Evolutionary conservation across 2,113 vertebrate genomes (phyloP), one percentile per base, ranked within the genome.

Genomic region (Romanogobio albipinnatus): DNA sequence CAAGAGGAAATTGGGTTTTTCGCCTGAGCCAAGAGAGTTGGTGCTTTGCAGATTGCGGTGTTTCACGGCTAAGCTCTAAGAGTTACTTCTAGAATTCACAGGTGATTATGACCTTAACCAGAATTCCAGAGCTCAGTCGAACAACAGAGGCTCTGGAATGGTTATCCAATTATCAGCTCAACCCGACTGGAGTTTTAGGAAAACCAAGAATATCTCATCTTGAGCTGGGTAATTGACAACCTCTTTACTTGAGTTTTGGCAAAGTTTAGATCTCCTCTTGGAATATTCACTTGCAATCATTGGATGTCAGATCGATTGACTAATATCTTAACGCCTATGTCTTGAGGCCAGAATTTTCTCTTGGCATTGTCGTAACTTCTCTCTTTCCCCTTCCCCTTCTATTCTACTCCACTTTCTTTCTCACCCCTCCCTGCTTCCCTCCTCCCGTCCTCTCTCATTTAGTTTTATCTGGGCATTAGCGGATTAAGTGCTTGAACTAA

Each of bases 401-500:
- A 73, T 49, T 11, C 70, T 73, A 73, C 70, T 24, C 58, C n/a
- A 49, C 71, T 8, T 36, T 43, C 22, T 17, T 49, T 51, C 78
- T 33, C 17, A 19, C 26, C 61, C 58, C 5, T 11, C 24, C 14
- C 61, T n/a, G 5, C 53, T 39, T 14, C 47, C 76, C 11, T 33
- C 74, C 43, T 19, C 71, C 36, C 39, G 6, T n/a, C 62, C 76
- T 14, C 76, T n/a, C 82, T 82, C 62, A 86, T 80, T 93, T 93
- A 93, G 93, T 94, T 94, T 95, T 94, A 93, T 93, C 93, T 87
- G 89, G 86, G 93, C 93, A 94, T 94, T 94, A 94, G 91, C 93
- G 93, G 93, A 94, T 94, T 92, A 95, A 92, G 91, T 92, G 93
- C 93, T 94, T 91, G 90, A 92, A 91, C 93, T 94, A 94, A 95